A percentile compares a stretch with the other conserved stretches of the same genome.
Evolutionary conservation across 35 echinoderm and acorn worm species (phyloP).

Genomic region (Apostichopus japonicus): DNA sequence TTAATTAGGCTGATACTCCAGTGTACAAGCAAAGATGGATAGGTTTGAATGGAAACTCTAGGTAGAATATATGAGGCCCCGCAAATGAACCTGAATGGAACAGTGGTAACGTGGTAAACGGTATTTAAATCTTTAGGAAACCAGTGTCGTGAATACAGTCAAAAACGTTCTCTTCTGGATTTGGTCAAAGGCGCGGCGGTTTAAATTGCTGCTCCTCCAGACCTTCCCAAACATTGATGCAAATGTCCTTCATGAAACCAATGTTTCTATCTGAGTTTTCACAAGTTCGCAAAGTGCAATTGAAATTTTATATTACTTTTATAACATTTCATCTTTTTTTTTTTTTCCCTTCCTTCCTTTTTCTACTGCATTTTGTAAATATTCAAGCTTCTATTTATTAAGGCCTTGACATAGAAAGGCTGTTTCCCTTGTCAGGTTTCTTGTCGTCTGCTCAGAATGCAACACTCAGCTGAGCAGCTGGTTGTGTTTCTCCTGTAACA

Average conservation of each 20-base stretch:
- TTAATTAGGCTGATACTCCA: no score
- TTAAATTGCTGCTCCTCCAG: neutral
- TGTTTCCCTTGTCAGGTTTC: neutral
- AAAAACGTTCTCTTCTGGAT: neutral
- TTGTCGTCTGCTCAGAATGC: no score
- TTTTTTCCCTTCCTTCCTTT: neutral
- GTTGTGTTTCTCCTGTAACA: no score
- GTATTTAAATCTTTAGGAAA: neutral
- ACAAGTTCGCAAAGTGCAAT: neutral
- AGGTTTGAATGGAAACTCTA: no score
- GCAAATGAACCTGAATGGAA: neutral
- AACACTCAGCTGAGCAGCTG: no score
- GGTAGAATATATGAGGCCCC: no score
- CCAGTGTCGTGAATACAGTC: neutral
- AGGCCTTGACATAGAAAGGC: neutral
- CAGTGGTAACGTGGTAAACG: neutral
- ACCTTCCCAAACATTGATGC: no score
- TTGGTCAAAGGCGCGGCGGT: neutral
- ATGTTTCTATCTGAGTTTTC: neutral
- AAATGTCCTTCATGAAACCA: neutral
- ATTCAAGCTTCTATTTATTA: neutral
- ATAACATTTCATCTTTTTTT: neutral
- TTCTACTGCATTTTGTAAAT: neutral
- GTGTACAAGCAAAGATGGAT: no score
- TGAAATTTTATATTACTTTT: neutral